Percentiles rank a stretch among this genome's conserved stretches.
Conservation (phyloP, 2,113 vertebrate genomes). For the Myotis lucifugus region DNA sequence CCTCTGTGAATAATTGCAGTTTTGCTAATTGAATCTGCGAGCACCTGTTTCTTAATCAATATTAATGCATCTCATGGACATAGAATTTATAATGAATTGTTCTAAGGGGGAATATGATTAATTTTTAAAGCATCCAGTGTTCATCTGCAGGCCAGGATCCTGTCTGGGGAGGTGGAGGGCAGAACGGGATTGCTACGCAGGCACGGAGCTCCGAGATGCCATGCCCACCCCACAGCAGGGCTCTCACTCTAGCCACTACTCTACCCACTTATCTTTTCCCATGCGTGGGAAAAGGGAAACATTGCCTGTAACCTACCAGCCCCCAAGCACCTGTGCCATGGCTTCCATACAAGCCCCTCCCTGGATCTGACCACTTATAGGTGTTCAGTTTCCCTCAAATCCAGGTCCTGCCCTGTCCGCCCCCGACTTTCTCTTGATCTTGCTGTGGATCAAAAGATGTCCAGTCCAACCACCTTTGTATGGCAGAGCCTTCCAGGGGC, state of each 20-base stretch:
- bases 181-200: background rate
- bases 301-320: background rate
- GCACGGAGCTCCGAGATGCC: background rate
- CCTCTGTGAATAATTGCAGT: slow-evolving; percentile 73
- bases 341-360: rapidly evolving
- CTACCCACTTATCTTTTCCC: background rate
- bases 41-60: slow-evolving; percentile 80
- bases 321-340: background rate
- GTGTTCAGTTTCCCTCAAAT: background rate
- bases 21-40: slow-evolving; percentile 77
- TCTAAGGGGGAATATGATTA: slow-evolving; percentile 7
- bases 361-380: background rate
- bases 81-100: slow-evolving; percentile 73
- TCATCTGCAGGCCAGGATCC: background rate
- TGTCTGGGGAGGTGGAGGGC: background rate
- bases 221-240: too few species aligned
- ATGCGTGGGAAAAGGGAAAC: background rate
- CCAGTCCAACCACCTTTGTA: background rate
- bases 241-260: background rate
- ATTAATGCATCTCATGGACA: slow-evolving; percentile 69
- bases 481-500: background rate
- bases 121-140: background rate
- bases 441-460: background rate
- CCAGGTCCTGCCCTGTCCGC: background rate
- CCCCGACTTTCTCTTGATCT: background rate